These are phyloP conservation scores for Alitta virens DNA, from an alignment of 2,888 invertebrate species.

Conservation along the genomic window DNA sequence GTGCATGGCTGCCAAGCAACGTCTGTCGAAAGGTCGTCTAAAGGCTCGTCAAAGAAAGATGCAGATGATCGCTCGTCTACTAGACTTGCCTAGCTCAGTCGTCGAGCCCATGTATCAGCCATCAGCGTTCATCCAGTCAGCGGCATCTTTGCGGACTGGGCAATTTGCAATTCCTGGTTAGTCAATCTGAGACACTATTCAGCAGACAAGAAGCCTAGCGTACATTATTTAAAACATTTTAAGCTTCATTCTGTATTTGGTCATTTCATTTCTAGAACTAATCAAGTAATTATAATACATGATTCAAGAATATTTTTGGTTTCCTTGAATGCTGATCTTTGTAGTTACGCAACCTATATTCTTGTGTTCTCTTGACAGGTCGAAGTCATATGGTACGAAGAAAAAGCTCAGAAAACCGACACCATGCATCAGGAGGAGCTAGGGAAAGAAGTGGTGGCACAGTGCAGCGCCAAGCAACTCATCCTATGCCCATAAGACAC, in stretches of 20 bases:
- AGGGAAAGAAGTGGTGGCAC: background rate
- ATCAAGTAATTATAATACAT: too few relatives aligned
- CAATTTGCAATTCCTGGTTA: constrained; percentile 5
- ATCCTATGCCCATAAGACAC: constrained; percentile 2
- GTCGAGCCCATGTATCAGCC: constrained; percentile 31
- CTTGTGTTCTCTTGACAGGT: too few relatives aligned
- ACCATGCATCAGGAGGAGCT: background rate
- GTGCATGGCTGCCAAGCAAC: constrained; percentile 90
- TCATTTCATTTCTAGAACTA: too few relatives aligned
- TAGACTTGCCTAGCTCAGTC: constrained; percentile 63
- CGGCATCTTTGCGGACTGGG: constrained; percentile 12
- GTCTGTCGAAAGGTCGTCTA: constrained; percentile 64
- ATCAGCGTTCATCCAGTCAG: constrained; percentile 13
- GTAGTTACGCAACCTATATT: too few relatives aligned
- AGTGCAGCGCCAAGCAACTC: background rate
- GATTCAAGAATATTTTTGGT: too few relatives aligned
- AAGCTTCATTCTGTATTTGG: too few relatives aligned
- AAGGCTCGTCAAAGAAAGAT: constrained; percentile 96
- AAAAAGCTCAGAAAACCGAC: background rate
- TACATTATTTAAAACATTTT: too few relatives aligned
- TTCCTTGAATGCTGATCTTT: too few relatives aligned
- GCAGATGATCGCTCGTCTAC: constrained; percentile 86
- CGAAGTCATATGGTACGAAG: constrained; percentile 7
- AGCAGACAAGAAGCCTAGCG: too few relatives aligned
- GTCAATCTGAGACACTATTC: too few relatives aligned